Conservation (phyloP, 2,888 invertebrate species). For the Mamestra brassicae region DNA sequence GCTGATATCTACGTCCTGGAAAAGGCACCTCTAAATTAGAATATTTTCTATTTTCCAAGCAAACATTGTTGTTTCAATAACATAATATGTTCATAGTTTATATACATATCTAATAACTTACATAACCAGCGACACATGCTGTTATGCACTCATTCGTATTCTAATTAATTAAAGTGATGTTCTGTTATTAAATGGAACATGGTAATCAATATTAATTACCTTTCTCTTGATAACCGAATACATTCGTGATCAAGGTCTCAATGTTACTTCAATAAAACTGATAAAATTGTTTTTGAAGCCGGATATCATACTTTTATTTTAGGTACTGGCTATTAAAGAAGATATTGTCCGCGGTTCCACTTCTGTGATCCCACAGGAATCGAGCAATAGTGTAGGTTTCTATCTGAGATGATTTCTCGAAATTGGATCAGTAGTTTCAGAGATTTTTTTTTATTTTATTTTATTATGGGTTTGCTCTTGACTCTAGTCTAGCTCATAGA, state of each 20-base stretch:
- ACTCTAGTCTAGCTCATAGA: too few species aligned
- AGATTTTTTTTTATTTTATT: too few species aligned
- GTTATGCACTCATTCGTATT: conserved; percentile 1
- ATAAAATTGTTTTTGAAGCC: conserved; percentile 15
- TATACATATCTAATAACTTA: not conserved
- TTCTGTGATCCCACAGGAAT: too few species aligned
- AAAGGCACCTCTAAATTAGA: not conserved
- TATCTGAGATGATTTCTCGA: too few species aligned
- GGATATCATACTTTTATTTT: not conserved
- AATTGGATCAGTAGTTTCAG: too few species aligned
- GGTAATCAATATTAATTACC: conserved; percentile 34
- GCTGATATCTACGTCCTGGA: too few species aligned
- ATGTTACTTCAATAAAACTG: conserved; percentile 4
- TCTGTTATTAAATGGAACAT: conserved; percentile 29
- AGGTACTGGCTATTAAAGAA: too few species aligned
- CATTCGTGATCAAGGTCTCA: conserved; percentile 22
- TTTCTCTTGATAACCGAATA: conserved; percentile 14
- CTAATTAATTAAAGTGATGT: conserved; percentile 35
- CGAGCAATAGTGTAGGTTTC: too few species aligned
- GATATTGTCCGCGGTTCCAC: too few species aligned
- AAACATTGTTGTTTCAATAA: not conserved
- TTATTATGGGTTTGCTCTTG: too few species aligned
- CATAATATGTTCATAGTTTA: not conserved
- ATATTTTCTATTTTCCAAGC: not conserved
- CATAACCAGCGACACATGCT: not conserved